Percentiles rank a stretch among this genome's conserved stretches.
Conservation (phyloP, 2,113 vertebrate genomes). For the Geococcyx californianus region DNA sequence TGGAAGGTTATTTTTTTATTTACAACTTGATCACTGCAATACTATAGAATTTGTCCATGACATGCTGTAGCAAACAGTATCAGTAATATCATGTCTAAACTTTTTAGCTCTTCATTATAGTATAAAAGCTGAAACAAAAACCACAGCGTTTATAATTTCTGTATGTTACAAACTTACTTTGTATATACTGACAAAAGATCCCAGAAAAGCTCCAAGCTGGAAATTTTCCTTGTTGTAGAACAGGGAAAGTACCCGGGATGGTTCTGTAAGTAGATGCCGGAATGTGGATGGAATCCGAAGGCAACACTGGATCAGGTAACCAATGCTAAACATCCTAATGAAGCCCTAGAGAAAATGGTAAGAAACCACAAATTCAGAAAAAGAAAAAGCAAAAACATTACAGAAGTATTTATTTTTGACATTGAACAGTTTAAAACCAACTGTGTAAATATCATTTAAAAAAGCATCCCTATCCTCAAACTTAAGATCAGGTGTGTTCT, state of each 20-base stretch:
- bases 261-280: slow-evolving; percentile 91
- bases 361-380: slow-evolving; percentile 3
- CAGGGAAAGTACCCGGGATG: slow-evolving; percentile 89
- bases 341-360: slow-evolving; percentile 84
- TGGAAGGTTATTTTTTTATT: neutral
- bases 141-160: neutral
- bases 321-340: slow-evolving; percentile 96
- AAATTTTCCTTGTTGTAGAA: slow-evolving; percentile 99
- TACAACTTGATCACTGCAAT: neutral
- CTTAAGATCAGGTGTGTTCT: neutral
- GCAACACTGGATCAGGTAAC: slow-evolving; percentile 98
- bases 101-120: neutral
- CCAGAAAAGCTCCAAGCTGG: slow-evolving; percentile 94
- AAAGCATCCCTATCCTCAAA: neutral
- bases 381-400: neutral
- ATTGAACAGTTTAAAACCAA: neutral
- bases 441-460: neutral
- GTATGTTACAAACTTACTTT: slow-evolving; percentile 81
- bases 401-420: neutral
- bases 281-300: slow-evolving; percentile 93
- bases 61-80: neutral
- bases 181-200: slow-evolving; percentile 98
- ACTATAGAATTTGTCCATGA: neutral
- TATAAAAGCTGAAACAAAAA: neutral
- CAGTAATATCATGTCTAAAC: neutral